These are phyloP conservation scores for Centruroides vittatus DNA, from an alignment of 1,140 invertebrate genomes.

Conservation along the genomic window DNA sequence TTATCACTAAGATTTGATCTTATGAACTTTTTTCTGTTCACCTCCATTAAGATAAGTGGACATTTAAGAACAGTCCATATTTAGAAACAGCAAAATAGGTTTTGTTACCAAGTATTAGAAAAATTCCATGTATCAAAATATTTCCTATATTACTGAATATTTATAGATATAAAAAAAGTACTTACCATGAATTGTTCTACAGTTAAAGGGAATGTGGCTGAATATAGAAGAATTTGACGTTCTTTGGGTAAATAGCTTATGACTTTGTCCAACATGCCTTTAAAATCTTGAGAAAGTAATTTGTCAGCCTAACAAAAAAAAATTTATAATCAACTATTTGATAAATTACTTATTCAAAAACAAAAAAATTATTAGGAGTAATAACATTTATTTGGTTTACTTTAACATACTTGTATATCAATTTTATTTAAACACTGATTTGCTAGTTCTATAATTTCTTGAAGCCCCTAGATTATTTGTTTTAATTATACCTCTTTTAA, in stretches of 20 bases:
- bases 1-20: too few species aligned
- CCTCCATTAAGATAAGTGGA: too few species aligned
- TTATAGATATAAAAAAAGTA: not conserved
- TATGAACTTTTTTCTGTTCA: too few species aligned
- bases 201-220: constrained; percentile 96
- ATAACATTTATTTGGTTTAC: not conserved
- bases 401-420: not conserved
- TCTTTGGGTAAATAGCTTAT: constrained; percentile 85
- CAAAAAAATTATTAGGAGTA: not conserved
- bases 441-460: too few species aligned
- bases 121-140: too few species aligned
- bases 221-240: constrained; percentile 96
- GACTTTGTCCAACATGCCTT: constrained; percentile 94
- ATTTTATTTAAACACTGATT: too few species aligned
- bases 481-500: too few species aligned
- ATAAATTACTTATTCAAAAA: not conserved
- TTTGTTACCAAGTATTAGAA: too few species aligned
- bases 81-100: too few species aligned
- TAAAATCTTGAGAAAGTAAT: constrained; percentile 96
- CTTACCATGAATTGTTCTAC: constrained; percentile 96
- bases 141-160: too few species aligned
- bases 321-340: not conserved
- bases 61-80: too few species aligned
- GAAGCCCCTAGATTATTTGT: too few species aligned
- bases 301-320: constrained; percentile 65